Percentiles rank a stretch among this genome's conserved stretches.
Conservation (phyloP, 2,888 invertebrate species). For the Dorcus parallelipipedus region DNA sequence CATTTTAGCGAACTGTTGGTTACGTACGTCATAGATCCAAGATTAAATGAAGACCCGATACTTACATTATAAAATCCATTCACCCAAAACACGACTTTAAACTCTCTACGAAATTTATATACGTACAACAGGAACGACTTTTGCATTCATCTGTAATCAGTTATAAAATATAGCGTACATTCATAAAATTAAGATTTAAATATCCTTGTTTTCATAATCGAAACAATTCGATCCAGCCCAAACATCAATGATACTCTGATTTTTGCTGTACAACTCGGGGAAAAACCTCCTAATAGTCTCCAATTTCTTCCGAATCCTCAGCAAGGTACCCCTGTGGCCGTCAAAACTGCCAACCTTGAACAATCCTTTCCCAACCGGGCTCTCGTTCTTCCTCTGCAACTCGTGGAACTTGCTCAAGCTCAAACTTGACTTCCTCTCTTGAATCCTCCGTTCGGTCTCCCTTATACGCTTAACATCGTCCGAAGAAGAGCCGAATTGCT, state of each 20-base stretch:
- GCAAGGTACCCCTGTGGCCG: conserved; percentile 10
- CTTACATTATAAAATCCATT: too few relatives aligned
- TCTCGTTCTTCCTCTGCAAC: not conserved
- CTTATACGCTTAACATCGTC: conserved; percentile 11
- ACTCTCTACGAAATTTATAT: too few relatives aligned
- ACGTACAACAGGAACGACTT: too few relatives aligned
- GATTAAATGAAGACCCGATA: too few relatives aligned
- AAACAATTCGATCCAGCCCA: conserved; percentile 9
- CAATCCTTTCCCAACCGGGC: conserved; percentile 1
- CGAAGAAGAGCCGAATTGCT: conserved; percentile 11
- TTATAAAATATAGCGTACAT: too few relatives aligned
- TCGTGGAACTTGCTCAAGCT: conserved; percentile 4
- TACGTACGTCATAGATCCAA: too few relatives aligned
- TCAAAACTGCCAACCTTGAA: conserved; percentile 7
- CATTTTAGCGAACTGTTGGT: too few relatives aligned
- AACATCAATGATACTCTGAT: conserved; percentile 18
- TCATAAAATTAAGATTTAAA: too few relatives aligned
- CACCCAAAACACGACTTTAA: too few relatives aligned
- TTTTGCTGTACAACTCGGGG: conserved; percentile 17
- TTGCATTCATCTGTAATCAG: too few relatives aligned
- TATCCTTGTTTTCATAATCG: too few relatives aligned
- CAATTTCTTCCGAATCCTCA: conserved; percentile 17
- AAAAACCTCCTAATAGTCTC: conserved; percentile 17
- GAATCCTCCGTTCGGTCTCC: conserved; percentile 6
- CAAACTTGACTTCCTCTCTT: conserved; percentile 10